phyloP scores from a whole-genome alignment of 2,113 vertebrate genomes.

The Saguinus imperator region DNA sequence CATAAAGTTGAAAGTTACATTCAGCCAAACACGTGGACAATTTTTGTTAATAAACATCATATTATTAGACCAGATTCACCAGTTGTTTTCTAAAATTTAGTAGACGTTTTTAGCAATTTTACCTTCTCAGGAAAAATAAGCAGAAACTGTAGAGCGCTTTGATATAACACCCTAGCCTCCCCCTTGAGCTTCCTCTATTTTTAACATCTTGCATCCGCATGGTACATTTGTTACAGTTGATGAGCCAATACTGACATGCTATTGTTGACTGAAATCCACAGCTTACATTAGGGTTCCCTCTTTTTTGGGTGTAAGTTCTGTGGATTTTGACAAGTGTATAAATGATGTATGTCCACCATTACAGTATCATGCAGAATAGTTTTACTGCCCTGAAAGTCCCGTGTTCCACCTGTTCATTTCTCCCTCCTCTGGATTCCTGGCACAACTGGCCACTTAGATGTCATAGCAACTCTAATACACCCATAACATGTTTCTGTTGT shows the following conservation, averaged over 20 bases:
- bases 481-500: not conserved
- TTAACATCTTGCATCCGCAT: not conserved
- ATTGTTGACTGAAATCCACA: not conserved
- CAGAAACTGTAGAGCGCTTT: not conserved
- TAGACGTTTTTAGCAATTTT: not conserved
- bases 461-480: not conserved
- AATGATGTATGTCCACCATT: not conserved
- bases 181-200: not conserved
- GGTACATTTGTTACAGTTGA: not conserved
- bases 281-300: not conserved
- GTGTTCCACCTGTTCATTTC: not conserved
- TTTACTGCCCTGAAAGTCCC: not conserved
- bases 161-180: not conserved
- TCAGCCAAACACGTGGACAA: not conserved
- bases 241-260: not conserved
- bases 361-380: not conserved
- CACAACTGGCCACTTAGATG: not conserved
- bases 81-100: not conserved
- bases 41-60: not conserved
- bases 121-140: not conserved
- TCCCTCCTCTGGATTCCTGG: not conserved
- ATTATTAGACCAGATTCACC: not conserved
- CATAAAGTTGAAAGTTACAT: not conserved
- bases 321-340: not conserved
- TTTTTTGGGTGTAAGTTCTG: not conserved